Evolutionary conservation across 2,797 vertebrate genomes (phyloP), one percentile per base, ranked within the genome.

Genomic region (Acrocephalus scirpaceus): DNA sequence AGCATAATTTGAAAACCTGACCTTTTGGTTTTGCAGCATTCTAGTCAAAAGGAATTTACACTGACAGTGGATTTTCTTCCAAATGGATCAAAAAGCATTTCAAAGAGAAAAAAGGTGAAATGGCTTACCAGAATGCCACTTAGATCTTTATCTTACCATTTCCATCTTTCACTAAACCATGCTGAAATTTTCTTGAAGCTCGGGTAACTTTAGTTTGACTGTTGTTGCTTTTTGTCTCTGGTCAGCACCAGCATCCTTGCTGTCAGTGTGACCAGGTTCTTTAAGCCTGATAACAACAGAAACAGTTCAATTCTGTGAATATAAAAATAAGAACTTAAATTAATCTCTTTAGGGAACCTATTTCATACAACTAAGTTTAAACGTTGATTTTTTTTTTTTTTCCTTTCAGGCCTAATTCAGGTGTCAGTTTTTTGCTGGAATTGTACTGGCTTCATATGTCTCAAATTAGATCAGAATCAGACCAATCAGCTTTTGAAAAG

Each of bases 1-100:
- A 40, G 34, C 91, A 75, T 73, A 80, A 92, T 92, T 94, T 85
- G 42, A 92, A 93, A 51, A 92, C 10, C 34, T 77, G 64, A 69
- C 69, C 73, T 92, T 79, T 25, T 71, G 26, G 6, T 92, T 51
- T 45, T 42, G 36, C 12, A 48, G n/a, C 29, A 47, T 80, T 81
- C 48, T 51, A 76, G 58, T 75, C 19, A 66, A 80, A 86, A 83
- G 14, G 9, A 94, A 88, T 79, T 93, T 53, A 50, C 20, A 26
- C 7, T n/a, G 47, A 34, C 13, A 86, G 44, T 16, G 11, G 60
- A 77, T 79, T 85, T 19, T 61, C 30, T 78, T 32, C 30, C 64
- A 75, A 71, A 75, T n/a, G 14, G 23, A 88, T 69, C 16, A 23
- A 87, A 87, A 91, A 74, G 13, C 17, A 53, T 23, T 87, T 18